Evolutionary conservation across 2,888 invertebrate species (phyloP), one percentile per base, ranked within the genome.

Genomic region (Automeris io): DNA sequence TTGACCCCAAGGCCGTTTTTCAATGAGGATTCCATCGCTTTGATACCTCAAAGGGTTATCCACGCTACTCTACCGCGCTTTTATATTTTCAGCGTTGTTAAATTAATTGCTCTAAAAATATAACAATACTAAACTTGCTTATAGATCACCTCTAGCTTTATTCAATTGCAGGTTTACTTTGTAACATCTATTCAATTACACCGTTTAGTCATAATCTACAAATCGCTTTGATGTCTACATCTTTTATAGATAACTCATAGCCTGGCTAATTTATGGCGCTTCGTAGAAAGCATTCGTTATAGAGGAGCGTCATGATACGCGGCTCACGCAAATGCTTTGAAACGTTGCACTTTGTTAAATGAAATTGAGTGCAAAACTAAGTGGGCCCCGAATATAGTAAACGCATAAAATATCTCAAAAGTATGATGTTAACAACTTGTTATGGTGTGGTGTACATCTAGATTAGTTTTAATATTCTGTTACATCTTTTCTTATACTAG

Each of bases 281-380:
- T 57, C 48, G 49, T 49, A 43, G 55, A 16, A 29, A 16, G n/a
- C 16, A 29, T 61, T 60, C 64, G 57, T 58, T 60, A 69, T 66
- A 65, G 67, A 69, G 67, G 65, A 66, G 62, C 66, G 59, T 66
- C 63, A 61, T 67, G 67, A 66, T 69, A 65, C 61, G 60, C 56
- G 56, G 57, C 73, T 69, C 60, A 62, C 61, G 69, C 66, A 64
- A 66, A 68, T 69, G 70, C 54, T 57, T 63, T 54, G 59, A 73
- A 76, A 73, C 72, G 72, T 78, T 77, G 75, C 76, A 75, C 76
- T 79, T 73, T 75, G 71, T 68, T 61, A 68, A 78, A 78, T 77
- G 78, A 78, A 70, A 67, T 56, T 60, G 52, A 64, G 63, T 69
- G 65, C 67, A 58, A 71, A 78, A 76, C 75, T 65, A 70, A 61